phyloP scores from a whole-genome alignment of 1,140 invertebrate species.

The Thaumatotibia leucotreta region DNA sequence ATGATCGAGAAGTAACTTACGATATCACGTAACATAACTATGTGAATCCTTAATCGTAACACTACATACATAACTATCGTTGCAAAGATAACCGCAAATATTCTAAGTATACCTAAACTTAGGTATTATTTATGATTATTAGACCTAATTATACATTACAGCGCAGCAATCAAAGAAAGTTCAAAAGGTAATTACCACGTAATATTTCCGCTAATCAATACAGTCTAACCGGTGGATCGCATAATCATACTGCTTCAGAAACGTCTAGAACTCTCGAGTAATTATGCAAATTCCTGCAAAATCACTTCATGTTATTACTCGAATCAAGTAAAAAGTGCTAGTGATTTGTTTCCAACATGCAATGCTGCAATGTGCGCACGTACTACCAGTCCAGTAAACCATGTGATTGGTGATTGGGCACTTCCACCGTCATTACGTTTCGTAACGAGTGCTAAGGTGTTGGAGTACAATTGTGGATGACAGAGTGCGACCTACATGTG shows the following conservation, averaged over 20 bases:
- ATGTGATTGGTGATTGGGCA: not conserved
- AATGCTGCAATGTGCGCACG: not conserved
- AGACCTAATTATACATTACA: no score
- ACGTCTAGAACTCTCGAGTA: conserved; percentile 1
- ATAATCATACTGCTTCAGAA: not conserved
- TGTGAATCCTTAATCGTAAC: no score
- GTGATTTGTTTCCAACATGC: conserved; percentile 4
- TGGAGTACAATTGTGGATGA: conserved; percentile 1
- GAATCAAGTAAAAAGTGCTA: not conserved
- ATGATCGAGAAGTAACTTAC: no score
- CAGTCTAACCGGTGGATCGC: not conserved
- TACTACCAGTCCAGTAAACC: not conserved
- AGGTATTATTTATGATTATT: no score
- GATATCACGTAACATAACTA: no score
- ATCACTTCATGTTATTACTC: conserved; percentile 9
- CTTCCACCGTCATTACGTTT: not conserved
- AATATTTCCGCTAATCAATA: not conserved
- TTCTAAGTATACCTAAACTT: no score
- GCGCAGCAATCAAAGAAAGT: not conserved
- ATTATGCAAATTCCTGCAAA: conserved; percentile 1
- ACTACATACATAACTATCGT: no score
- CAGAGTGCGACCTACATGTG: not conserved
- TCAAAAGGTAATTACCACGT: not conserved
- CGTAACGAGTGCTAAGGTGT: conserved; percentile 3
- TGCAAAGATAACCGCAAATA: no score